Evolutionary conservation across 2,797 vertebrate genomes (phyloP).

Genomic region (Enteromius paludinosus): DNA sequence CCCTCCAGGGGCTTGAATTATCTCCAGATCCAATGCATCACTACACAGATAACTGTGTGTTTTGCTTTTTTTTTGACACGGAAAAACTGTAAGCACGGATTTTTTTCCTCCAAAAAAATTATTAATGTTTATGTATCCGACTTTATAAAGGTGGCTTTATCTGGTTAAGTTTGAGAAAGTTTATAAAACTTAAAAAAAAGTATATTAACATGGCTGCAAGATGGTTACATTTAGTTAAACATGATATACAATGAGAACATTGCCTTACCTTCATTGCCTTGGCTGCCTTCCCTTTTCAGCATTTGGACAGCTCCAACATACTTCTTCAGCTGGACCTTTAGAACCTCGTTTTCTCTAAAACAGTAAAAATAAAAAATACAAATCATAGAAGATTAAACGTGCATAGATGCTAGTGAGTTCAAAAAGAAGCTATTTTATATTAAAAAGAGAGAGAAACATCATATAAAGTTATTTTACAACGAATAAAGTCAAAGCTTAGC

Average conservation of each 20-base stretch:
- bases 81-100: constrained; percentile 69
- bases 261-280: constrained; percentile 86
- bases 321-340: constrained; percentile 98
- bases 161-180: constrained; percentile 54
- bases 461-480: not conserved
- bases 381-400: not conserved
- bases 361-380: constrained; percentile 40
- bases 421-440: not conserved
- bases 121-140: constrained; percentile 68
- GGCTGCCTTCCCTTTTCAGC: constrained; percentile 94
- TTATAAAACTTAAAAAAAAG: not conserved
- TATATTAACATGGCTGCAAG: not conserved
- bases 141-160: constrained; percentile 70
- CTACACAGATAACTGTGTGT: constrained; percentile 63
- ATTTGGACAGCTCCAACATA: constrained; percentile 99
- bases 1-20: constrained; percentile 1
- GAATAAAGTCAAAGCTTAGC: not conserved
- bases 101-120: constrained; percentile 66
- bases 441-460: not conserved
- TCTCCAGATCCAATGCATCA: constrained; percentile 11
- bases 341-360: constrained; percentile 95
- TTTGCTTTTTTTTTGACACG: constrained; percentile 49
- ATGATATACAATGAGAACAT: not conserved
- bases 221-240: not conserved
- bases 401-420: not conserved